Percentiles rank a stretch among this genome's conserved stretches.
Evolutionary conservation across 2,797 vertebrate species (phyloP).

Genomic region (Danio jaintianensis): DNA sequence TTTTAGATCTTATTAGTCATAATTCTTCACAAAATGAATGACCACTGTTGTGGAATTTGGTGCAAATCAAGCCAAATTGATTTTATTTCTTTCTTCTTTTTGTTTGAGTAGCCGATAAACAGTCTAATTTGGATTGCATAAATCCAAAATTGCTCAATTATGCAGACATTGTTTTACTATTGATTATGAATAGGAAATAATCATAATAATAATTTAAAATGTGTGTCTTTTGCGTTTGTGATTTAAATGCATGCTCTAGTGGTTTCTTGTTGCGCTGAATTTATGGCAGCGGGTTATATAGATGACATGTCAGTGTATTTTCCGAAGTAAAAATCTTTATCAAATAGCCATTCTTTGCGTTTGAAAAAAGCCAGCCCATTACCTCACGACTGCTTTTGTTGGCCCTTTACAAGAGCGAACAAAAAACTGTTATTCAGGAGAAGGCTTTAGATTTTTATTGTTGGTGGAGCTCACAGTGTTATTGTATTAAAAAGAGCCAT

Average conservation of each 20-base stretch:
- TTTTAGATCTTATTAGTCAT: not conserved
- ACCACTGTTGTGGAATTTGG: not conserved
- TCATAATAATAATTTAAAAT: slow-evolving; percentile 41
- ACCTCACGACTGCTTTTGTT: slow-evolving; percentile 99
- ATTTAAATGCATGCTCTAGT: not conserved
- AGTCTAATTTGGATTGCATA: not conserved
- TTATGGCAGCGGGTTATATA: slow-evolving; percentile 74
- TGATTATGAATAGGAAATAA: not conserved
- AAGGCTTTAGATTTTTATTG: slow-evolving; percentile 99
- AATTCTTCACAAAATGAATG: not conserved
- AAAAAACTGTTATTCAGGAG: slow-evolving; percentile 99
- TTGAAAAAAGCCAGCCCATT: slow-evolving; percentile 99
- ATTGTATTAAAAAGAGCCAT: slow-evolving; percentile 99
- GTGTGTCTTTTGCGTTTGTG: not conserved
- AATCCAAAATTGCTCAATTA: not conserved
- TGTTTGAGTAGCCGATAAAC: not conserved
- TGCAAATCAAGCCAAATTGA: not conserved
- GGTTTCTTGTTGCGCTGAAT: not conserved
- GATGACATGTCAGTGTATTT: slow-evolving; percentile 87
- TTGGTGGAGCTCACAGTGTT: slow-evolving; percentile 98
- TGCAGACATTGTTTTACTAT: not conserved
- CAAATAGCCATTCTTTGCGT: slow-evolving; percentile 97
- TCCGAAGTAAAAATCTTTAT: slow-evolving; percentile 92
- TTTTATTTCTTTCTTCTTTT: not conserved
- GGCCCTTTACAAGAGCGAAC: slow-evolving; percentile 99